Conservation (phyloP, 2,888 invertebrate species). For the Cerastoderma edule region DNA sequence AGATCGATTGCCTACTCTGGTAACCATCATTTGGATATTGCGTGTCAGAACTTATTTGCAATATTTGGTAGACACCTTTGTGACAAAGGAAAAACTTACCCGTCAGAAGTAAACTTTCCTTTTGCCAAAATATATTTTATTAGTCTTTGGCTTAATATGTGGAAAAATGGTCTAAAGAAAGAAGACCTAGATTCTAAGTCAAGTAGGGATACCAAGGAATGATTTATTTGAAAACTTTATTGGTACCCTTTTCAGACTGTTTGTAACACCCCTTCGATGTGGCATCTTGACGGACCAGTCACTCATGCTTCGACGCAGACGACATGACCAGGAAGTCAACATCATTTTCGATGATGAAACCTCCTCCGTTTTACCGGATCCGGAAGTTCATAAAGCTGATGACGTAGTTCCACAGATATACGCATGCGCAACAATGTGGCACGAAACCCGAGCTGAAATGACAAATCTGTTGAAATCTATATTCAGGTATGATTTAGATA, state of each 20-base stretch:
- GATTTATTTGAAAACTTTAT: too few species aligned
- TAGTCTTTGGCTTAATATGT: too few species aligned
- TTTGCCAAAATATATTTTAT: too few species aligned
- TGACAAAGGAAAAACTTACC: too few species aligned
- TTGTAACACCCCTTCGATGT: conserved; percentile 97
- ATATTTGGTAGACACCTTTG: too few species aligned
- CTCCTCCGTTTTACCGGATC: conserved; percentile 47
- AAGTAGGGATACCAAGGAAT: too few species aligned
- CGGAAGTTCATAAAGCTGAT: conserved; percentile 61
- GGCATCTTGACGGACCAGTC: conserved; percentile 97
- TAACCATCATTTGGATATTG: too few species aligned
- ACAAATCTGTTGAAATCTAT: conserved; percentile 81
- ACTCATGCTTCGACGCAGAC: conserved; percentile 93
- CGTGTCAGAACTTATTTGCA: too few species aligned
- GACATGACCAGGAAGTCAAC: conserved; percentile 90
- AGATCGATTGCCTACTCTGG: too few species aligned
- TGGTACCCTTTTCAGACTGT: conserved; percentile 87
- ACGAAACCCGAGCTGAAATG: conserved; percentile 82
- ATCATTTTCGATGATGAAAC: conserved; percentile 55
- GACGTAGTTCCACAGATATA: conserved; percentile 78
- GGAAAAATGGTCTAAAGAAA: too few species aligned
- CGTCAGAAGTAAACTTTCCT: too few species aligned
- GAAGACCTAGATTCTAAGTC: too few species aligned
- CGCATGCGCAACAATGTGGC: conserved; percentile 84
- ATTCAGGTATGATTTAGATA: conserved; percentile 77